phyloP scores from a whole-genome alignment of 2,797 vertebrate species.

The Ciconia nigra region DNA sequence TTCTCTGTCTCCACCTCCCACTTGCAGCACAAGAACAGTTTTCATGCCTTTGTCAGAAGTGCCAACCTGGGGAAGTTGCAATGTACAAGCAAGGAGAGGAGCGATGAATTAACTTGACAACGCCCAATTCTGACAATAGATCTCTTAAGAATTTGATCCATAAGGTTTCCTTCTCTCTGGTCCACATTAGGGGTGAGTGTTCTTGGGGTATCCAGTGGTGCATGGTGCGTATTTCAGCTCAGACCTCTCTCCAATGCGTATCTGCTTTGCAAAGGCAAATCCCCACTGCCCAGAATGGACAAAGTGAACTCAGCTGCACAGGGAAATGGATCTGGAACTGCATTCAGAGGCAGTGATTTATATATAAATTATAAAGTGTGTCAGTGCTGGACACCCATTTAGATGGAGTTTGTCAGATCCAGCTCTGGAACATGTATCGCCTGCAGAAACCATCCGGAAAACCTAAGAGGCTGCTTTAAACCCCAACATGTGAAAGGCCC shows the following conservation, averaged over 20 bases:
- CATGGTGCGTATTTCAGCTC: background rate
- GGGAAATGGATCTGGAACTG: conserved; percentile 4
- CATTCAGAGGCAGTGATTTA: conserved; percentile 38
- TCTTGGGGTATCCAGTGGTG: background rate
- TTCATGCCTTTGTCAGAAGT: conserved; percentile 60
- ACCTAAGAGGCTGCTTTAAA: background rate
- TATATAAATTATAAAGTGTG: conserved; percentile 33
- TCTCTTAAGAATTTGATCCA: background rate
- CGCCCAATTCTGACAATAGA: background rate
- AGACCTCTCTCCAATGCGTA: background rate
- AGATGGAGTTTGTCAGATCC: conserved; percentile 13
- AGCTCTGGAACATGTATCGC: background rate
- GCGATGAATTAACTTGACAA: background rate
- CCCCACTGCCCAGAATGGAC: background rate
- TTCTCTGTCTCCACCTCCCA: conserved; percentile 64
- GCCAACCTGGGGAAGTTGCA: conserved; percentile 30
- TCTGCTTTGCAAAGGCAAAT: background rate
- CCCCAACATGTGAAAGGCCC: background rate
- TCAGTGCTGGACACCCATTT: background rate
- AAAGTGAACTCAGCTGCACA: background rate
- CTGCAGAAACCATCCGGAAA: conserved; percentile 26
- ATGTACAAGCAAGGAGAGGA: background rate
- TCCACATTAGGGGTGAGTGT: background rate
- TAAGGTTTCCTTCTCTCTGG: background rate
- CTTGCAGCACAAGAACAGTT: conserved; percentile 47